Base-by-base conservation (phyloP, 2,113 vertebrate species). In the Spea multiplicata region DNA sequence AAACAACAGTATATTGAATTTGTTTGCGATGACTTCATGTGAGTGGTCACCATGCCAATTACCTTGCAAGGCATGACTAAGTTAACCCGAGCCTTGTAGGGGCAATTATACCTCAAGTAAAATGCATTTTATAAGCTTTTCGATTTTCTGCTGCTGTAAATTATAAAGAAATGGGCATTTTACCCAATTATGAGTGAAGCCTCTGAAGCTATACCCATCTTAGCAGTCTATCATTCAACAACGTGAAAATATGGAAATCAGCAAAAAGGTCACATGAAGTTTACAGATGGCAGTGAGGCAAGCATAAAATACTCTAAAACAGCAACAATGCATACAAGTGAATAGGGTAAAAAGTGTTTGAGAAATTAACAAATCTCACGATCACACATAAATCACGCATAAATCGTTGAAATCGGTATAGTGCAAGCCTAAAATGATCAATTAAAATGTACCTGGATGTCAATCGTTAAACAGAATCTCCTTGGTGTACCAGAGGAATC, bases 131-230 rank as follows among this genome's bases (percentile, higher is more conserved):
- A 46, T 64, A 4, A 5, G 10, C 10, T 44, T 12, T 66, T n/a
- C 0, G 62, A 30, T 52, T 66, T 76, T 55, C 67, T 69, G 66
- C 52, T 59, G 50, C 65, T 17, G 14, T 68, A 76, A 76, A 76
- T 69, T 55, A 57, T 76, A 9, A 13, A 59, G 52, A 64, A 57
- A 7, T 53, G 74, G 49, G 30, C 9, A 46, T 55, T 67, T 55
- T 75, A 49, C 44, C 67, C 5, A 52, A 5, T 47, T 74, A n/a
- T 53, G 44, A 45, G 49, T 53, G 64, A 66, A 53, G 73, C 12
- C 48, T 17, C 14, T 66, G 64, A 45, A 67, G 61, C 61, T 75
- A 17, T 13, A 12, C 17, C 13, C 66, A 8, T 61, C 5, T 66
- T n/a, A 75, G 7, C 62, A 66, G 49, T 66, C 73, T 44, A 14